Percentiles rank a stretch among this genome's conserved stretches.
These are phyloP conservation scores for Apeira syringaria DNA, from an alignment of 2,888 invertebrate species.

Conservation along the genomic window DNA sequence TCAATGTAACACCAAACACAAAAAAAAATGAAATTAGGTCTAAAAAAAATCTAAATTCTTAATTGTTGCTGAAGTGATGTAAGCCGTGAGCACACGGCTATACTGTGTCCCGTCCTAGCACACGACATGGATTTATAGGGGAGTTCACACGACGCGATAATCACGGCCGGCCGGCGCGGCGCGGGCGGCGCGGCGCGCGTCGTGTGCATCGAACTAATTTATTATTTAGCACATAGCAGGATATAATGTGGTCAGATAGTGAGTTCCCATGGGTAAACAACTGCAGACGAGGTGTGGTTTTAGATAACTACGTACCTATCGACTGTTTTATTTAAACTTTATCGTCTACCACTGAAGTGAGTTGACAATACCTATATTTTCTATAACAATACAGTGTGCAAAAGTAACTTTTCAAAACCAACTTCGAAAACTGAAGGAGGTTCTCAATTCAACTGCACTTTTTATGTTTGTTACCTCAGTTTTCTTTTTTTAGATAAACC, in stretches of 20 bases:
- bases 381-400: too few species aligned
- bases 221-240: background rate
- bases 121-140: constrained; percentile 35
- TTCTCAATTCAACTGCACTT: too few species aligned
- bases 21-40: constrained; percentile 8
- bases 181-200: too few species aligned
- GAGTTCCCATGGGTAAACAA: constrained; percentile 1
- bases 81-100: constrained; percentile 57
- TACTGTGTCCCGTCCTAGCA: constrained; percentile 32
- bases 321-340: too few species aligned
- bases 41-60: constrained; percentile 6
- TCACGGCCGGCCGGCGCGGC: too few species aligned
- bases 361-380: too few species aligned
- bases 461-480: too few species aligned
- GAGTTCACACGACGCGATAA: constrained; percentile 29
- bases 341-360: too few species aligned
- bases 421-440: too few species aligned
- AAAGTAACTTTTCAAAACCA: too few species aligned
- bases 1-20: constrained; percentile 13
- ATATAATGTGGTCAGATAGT: constrained; percentile 3
- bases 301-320: background rate
- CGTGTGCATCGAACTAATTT: constrained; percentile 36
- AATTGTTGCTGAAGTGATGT: background rate
- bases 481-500: too few species aligned
- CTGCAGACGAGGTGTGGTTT: background rate